Evolutionary conservation across 92 coral and sea anemone genomes (phyloP).

Genomic region (Epizoanthus fatuus): DNA sequence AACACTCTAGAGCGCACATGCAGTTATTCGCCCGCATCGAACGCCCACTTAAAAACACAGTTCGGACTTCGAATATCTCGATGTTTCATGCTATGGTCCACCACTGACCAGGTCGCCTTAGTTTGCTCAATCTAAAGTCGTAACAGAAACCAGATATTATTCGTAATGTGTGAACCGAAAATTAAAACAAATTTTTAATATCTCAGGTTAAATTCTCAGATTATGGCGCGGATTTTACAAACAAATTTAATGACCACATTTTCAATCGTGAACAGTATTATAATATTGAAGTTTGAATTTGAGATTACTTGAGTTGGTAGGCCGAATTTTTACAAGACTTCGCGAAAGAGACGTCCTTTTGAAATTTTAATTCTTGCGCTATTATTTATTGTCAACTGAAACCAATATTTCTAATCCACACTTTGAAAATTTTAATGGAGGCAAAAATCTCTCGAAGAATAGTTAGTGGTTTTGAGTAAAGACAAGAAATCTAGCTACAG

Average conservation of each 20-base stretch:
- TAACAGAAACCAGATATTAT: neutral
- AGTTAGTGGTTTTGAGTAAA: no score
- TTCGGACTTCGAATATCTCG: neutral
- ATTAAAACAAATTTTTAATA: conserved; percentile 16
- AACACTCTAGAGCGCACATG: no score
- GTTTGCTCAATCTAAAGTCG: neutral
- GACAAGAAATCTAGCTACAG: no score
- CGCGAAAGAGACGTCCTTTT: neutral
- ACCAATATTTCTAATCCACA: no score
- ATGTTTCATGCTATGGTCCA: neutral
- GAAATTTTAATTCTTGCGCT: neutral
- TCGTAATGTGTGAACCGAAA: neutral
- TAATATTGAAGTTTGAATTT: neutral
- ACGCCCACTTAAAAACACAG: neutral
- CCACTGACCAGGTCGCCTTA: no score
- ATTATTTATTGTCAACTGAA: neutral
- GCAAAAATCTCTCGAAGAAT: no score
- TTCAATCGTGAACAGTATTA: conserved; percentile 2
- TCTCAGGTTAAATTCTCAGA: neutral
- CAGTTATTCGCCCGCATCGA: no score
- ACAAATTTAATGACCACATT: neutral
- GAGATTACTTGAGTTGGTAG: neutral
- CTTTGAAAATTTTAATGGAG: no score
- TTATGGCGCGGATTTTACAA: neutral
- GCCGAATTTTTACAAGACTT: neutral